A percentile compares a stretch with the other conserved stretches of the same genome.
phyloP scores from a whole-genome alignment of 2,797 vertebrate genomes.

The Buphagus erythrorhynchus region DNA sequence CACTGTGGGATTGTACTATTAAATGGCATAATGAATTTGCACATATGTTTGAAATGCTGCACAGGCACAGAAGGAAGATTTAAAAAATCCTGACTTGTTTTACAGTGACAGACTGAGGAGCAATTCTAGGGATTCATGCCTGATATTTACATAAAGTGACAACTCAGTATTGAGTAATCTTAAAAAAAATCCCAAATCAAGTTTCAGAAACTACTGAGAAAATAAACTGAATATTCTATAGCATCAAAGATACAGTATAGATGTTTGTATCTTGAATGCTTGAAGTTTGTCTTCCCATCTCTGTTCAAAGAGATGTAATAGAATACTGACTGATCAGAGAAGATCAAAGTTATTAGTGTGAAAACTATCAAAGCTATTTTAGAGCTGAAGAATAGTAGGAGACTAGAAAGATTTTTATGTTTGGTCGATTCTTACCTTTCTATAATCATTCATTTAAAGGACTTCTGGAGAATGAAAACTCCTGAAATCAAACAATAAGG shows the following conservation, averaged over 20 bases:
- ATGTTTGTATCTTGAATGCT: neutral
- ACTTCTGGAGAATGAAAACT: neutral
- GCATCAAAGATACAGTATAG: neutral
- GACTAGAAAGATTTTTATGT: fast-evolving
- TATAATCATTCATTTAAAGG: neutral
- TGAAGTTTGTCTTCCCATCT: neutral
- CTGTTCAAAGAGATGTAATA: neutral
- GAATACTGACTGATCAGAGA: neutral
- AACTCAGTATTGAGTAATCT: neutral
- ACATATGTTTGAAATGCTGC: neutral
- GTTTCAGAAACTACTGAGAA: neutral
- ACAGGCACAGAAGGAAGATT: neutral
- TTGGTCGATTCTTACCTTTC: neutral
- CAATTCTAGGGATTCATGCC: neutral
- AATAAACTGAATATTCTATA: neutral
- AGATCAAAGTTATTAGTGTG: neutral
- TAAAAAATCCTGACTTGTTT: neutral
- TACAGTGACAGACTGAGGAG: neutral
- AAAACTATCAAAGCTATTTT: neutral
- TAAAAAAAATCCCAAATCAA: neutral
- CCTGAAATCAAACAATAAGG: neutral
- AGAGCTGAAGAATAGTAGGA: neutral
- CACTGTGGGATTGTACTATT: neutral
- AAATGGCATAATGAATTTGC: neutral
- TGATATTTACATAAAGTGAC: neutral